These are phyloP conservation scores for Cerceris ruficornis DNA, from an alignment of 2,888 invertebrate species.

Conservation along the genomic window DNA sequence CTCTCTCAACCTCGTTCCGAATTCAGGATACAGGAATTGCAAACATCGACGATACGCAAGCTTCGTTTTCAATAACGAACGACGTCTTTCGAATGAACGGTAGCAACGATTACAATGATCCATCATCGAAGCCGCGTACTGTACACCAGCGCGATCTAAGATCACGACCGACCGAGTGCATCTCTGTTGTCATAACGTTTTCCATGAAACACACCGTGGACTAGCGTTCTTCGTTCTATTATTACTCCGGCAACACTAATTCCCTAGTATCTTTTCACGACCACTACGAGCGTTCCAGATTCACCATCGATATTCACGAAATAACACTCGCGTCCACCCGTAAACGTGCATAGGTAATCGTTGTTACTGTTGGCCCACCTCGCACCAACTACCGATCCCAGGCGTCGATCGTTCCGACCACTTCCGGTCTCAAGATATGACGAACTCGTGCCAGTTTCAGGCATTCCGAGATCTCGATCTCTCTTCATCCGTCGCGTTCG, in stretches of 20 bases:
- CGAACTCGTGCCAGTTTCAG: too few species aligned
- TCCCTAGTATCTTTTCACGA: background rate
- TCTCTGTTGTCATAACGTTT: background rate
- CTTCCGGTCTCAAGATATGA: background rate
- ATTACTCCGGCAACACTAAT: too few species aligned
- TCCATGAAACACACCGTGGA: conserved; percentile 1
- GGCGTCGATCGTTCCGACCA: background rate
- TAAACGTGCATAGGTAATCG: background rate
- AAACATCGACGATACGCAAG: background rate
- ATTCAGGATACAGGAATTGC: too few species aligned
- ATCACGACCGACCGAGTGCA: background rate
- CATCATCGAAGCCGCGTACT: conserved; percentile 57
- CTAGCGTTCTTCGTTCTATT: background rate
- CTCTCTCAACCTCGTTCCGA: background rate
- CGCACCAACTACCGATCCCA: background rate
- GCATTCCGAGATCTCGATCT: too few species aligned
- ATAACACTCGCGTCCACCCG: background rate
- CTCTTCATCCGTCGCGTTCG: too few species aligned
- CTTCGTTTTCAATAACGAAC: background rate
- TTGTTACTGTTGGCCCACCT: background rate
- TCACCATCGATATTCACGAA: background rate
- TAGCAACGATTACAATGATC: conserved; percentile 29
- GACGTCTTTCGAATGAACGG: background rate
- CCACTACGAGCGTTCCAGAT: background rate
- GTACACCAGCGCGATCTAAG: conserved; percentile 48